These are phyloP conservation scores for Dastarcus helophoroides DNA, from an alignment of 2,888 invertebrate genomes.

Conservation along the genomic window DNA sequence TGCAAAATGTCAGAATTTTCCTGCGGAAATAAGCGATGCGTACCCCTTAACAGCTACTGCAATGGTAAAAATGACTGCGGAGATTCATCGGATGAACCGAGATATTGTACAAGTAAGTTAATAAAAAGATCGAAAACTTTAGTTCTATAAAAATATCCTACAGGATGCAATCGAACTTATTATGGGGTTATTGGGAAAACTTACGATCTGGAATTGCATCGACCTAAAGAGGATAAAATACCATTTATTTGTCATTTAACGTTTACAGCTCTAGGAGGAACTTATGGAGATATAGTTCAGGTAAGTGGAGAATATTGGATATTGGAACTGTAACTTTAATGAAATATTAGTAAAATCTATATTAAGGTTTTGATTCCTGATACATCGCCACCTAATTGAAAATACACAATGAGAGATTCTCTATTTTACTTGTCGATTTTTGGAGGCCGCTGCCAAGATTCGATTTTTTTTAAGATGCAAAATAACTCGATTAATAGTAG, in stretches of 20 bases:
- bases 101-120: constrained; percentile 76
- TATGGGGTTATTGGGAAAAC: constrained; percentile 81
- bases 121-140: no score
- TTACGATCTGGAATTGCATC: constrained; percentile 73
- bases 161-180: constrained; percentile 85
- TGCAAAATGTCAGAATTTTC: constrained; percentile 58
- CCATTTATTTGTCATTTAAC: constrained; percentile 82
- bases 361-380: no score
- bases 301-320: constrained; percentile 37
- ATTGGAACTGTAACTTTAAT: constrained; percentile 1
- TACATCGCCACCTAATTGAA: no score
- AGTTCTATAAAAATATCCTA: not conserved
- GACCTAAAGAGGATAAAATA: constrained; percentile 74
- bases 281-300: constrained; percentile 79
- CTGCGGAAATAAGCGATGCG: constrained; percentile 55
- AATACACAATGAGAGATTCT: no score
- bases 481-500: no score
- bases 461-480: no score
- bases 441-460: no score
- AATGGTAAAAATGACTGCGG: constrained; percentile 72
- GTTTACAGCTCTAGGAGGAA: constrained; percentile 71
- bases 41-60: constrained; percentile 63
- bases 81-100: constrained; percentile 68
- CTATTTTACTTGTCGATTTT: no score
- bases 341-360: no score